phyloP scores from a whole-genome alignment of 2,113 vertebrate species.

The Sylvia atricapilla region DNA sequence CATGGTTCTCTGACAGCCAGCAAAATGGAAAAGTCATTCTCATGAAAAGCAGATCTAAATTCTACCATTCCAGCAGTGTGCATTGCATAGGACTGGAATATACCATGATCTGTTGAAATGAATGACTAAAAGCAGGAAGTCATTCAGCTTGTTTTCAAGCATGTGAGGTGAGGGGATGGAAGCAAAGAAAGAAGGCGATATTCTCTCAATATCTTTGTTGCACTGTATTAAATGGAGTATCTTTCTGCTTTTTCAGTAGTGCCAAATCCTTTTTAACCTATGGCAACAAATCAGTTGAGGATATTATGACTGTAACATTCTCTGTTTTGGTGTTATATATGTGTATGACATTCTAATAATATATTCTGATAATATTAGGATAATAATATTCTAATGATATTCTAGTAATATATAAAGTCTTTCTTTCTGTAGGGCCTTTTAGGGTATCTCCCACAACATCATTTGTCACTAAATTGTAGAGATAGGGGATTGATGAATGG shows the following conservation, averaged over 20 bases:
- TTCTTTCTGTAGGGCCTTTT: background rate
- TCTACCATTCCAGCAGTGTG: background rate
- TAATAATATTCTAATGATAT: background rate
- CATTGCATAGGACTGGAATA: rapidly evolving
- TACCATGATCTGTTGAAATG: background rate
- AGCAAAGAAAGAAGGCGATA: background rate
- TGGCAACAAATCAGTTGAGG: background rate
- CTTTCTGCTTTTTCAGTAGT: background rate
- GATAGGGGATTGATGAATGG: rapidly evolving
- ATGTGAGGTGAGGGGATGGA: background rate
- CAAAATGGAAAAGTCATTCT: background rate
- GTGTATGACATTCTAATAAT: background rate
- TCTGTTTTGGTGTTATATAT: background rate
- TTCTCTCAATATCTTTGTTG: background rate
- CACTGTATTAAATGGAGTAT: background rate
- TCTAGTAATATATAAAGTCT: background rate
- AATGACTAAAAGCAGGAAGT: background rate
- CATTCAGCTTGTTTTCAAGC: background rate
- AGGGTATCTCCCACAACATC: background rate
- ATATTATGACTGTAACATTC: background rate
- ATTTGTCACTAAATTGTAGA: background rate
- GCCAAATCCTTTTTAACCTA: background rate
- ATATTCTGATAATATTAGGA: too few relatives aligned
- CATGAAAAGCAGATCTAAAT: background rate
- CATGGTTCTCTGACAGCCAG: background rate